Evolutionary conservation across 2,797 vertebrate genomes (phyloP).

Genomic region (Avahi laniger): DNA sequence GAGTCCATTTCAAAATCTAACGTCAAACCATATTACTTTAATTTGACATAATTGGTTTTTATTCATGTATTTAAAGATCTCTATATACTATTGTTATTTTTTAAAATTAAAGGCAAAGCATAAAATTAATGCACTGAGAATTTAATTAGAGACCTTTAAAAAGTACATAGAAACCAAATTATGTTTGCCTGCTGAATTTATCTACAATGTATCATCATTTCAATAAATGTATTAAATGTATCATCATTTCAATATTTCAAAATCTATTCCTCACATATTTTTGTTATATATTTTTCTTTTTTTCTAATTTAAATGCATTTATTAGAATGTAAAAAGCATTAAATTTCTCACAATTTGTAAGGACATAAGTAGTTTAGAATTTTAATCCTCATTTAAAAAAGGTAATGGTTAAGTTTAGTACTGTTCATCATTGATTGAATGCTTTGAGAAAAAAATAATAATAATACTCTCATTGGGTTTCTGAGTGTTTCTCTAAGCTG

Average conservation of each 20-base stretch:
- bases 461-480: background rate
- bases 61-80: background rate
- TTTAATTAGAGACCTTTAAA: background rate
- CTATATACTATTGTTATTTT: background rate
- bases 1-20: background rate
- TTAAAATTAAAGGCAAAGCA: background rate
- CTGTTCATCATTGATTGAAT: background rate
- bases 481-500: background rate
- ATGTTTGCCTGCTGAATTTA: background rate
- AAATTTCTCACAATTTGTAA: background rate
- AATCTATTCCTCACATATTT: background rate
- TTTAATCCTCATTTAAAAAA: background rate
- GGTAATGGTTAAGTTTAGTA: background rate
- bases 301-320: background rate
- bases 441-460: background rate
- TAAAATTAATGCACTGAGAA: background rate
- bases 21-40: conserved; percentile 28
- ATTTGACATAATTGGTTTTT: conserved; percentile 6
- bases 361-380: background rate
- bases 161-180: background rate
- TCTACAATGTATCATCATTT: background rate
- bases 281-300: background rate
- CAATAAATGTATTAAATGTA: background rate
- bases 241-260: background rate
- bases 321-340: background rate